A percentile compares a stretch with the other conserved stretches of the same genome.
These are phyloP conservation scores for Oncopeltus fasciatus DNA, from an alignment of 1,140 invertebrate genomes.

Conservation along the genomic window DNA sequence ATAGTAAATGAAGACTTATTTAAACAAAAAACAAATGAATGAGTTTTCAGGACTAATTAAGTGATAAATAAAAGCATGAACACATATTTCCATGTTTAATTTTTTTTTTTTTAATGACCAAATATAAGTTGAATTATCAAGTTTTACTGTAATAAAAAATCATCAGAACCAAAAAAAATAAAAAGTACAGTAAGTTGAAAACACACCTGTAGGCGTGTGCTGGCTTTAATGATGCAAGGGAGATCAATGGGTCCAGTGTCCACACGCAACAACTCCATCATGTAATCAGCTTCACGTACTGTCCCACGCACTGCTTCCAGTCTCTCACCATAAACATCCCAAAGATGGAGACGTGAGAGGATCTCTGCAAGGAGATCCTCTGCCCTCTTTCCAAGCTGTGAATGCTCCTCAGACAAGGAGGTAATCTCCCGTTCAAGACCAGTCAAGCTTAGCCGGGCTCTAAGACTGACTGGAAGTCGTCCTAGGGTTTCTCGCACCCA, in stretches of 20 bases:
- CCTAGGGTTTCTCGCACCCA: constrained; percentile 53
- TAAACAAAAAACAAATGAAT: too few relatives aligned
- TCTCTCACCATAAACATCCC: constrained; percentile 47
- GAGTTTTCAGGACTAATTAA: too few relatives aligned
- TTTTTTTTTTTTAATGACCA: too few relatives aligned
- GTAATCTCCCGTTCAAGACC: constrained; percentile 58
- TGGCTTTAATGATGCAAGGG: constrained; percentile 41
- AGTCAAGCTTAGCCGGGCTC: constrained; percentile 55
- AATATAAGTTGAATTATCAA: too few relatives aligned
- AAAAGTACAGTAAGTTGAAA: too few relatives aligned
- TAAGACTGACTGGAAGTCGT: constrained; percentile 51
- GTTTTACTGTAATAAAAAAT: too few relatives aligned
- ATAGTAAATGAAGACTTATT: too few relatives aligned
- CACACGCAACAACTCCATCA: constrained; percentile 66
- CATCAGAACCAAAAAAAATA: too few relatives aligned
- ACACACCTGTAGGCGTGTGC: constrained; percentile 20
- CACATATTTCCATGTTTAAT: too few relatives aligned
- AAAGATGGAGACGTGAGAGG: constrained; percentile 46
- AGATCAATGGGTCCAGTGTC: constrained; percentile 62
- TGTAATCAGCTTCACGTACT: constrained; percentile 65
- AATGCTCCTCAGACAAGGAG: constrained; percentile 43
- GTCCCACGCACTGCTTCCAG: constrained; percentile 62
- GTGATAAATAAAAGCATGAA: too few relatives aligned
- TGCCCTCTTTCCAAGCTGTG: constrained; percentile 49
- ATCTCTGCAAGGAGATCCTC: constrained; percentile 46